Evolutionary conservation across 2,888 invertebrate genomes (phyloP).

Genomic region (Hypercompe scribonia): DNA sequence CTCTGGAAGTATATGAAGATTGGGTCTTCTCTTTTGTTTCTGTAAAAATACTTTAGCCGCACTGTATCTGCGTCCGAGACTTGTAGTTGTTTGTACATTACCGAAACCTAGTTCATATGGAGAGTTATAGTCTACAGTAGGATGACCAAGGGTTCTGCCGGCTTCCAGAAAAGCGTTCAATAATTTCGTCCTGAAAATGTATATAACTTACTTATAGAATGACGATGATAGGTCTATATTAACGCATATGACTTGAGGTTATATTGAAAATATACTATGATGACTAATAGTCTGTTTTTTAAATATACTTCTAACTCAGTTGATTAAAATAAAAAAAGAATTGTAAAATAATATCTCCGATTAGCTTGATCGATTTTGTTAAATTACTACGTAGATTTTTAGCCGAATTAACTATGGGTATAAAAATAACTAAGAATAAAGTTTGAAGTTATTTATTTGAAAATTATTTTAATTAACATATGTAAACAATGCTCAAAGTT

Average conservation of each 20-base stretch:
- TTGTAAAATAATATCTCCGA: background rate
- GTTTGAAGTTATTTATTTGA: too few relatives aligned
- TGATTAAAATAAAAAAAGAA: background rate
- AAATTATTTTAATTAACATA: too few relatives aligned
- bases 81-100: constrained; percentile 88
- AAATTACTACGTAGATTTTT: background rate
- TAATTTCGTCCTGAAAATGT: constrained; percentile 71
- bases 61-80: constrained; percentile 88
- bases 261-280: background rate
- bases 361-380: background rate
- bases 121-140: constrained; percentile 90
- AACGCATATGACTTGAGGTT: background rate
- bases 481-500: too few relatives aligned
- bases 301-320: background rate
- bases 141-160: constrained; percentile 88
- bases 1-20: constrained; percentile 89
- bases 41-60: constrained; percentile 89
- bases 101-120: constrained; percentile 88
- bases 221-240: background rate
- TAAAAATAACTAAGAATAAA: too few relatives aligned
- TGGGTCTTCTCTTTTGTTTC: constrained; percentile 86
- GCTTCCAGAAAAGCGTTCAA: constrained; percentile 86
- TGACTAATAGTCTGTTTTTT: background rate
- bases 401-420: too few relatives aligned
- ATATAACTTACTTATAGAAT: background rate